phyloP scores from a whole-genome alignment of 2,888 invertebrate species.

The Sipha maydis region DNA sequence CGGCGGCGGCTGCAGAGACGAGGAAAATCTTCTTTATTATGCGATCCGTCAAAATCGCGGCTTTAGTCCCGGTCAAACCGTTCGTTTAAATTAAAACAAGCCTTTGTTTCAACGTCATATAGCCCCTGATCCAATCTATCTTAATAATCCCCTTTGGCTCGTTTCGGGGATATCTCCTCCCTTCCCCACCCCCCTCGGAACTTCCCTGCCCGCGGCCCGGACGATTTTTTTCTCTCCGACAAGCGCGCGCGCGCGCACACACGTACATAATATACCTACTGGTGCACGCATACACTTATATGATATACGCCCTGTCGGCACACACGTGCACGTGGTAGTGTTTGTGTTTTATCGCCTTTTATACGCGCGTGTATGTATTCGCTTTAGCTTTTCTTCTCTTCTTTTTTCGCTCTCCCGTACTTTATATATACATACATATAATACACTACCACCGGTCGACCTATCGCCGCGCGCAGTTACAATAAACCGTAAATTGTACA shows the following conservation, averaged over 20 bases:
- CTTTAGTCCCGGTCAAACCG: slow-evolving; percentile 61
- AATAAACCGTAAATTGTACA: slow-evolving; percentile 47
- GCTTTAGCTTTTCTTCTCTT: neutral
- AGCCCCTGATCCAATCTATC: slow-evolving; percentile 60
- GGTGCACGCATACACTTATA: neutral
- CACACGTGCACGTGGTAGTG: neutral
- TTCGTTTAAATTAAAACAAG: slow-evolving; percentile 61
- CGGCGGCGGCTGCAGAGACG: slow-evolving; percentile 15
- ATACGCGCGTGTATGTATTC: neutral
- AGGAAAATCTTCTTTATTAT: slow-evolving; percentile 60
- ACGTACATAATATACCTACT: neutral
- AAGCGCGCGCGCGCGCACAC: no score
- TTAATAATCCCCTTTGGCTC: slow-evolving; percentile 59
- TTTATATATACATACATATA: neutral
- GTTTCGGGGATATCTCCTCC: slow-evolving; percentile 40
- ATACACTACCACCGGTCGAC: neutral
- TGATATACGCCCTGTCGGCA: neutral
- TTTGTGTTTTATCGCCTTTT: neutral
- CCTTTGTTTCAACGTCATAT: slow-evolving; percentile 61
- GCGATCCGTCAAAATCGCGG: slow-evolving; percentile 62
- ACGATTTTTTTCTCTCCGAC: neutral
- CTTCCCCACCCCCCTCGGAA: neutral
- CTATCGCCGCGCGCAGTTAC: neutral
- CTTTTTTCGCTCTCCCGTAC: neutral
- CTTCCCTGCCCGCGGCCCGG: neutral